Conservation (phyloP, 1,140 invertebrate genomes). For the Holotrichia oblita region DNA sequence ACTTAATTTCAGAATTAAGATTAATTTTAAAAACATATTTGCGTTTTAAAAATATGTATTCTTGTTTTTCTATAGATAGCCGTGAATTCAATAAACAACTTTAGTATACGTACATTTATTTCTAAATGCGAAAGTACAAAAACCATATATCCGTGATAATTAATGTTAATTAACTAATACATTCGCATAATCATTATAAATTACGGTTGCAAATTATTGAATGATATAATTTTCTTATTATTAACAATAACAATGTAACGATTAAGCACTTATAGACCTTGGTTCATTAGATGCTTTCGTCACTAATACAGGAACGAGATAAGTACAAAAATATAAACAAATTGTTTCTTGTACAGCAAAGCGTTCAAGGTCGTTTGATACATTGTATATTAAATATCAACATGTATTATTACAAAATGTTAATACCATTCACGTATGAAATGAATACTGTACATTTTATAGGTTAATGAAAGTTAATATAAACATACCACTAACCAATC, state of each 20-base stretch:
- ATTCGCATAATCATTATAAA: background rate
- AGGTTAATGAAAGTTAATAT: no score
- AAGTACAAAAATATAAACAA: background rate
- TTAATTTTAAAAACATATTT: no score
- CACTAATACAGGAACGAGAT: background rate
- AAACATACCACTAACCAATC: no score
- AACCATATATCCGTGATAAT: background rate
- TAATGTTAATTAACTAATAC: background rate
- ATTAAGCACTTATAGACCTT: background rate
- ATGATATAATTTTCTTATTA: background rate
- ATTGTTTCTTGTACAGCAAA: conserved; percentile 2
- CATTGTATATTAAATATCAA: conserved; percentile 18
- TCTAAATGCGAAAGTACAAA: background rate
- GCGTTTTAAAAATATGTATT: no score
- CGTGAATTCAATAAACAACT: no score
- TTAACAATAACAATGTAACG: background rate
- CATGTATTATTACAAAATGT: background rate
- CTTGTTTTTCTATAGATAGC: no score
- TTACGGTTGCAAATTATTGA: background rate
- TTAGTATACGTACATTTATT: background rate
- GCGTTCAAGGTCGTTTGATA: background rate
- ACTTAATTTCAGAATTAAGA: no score
- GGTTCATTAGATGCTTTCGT: background rate
- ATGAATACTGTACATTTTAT: background rate
- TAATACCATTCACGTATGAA: background rate